phyloP scores from a whole-genome alignment of 2,113 vertebrate species.

The Chaenocephalus aceratus region DNA sequence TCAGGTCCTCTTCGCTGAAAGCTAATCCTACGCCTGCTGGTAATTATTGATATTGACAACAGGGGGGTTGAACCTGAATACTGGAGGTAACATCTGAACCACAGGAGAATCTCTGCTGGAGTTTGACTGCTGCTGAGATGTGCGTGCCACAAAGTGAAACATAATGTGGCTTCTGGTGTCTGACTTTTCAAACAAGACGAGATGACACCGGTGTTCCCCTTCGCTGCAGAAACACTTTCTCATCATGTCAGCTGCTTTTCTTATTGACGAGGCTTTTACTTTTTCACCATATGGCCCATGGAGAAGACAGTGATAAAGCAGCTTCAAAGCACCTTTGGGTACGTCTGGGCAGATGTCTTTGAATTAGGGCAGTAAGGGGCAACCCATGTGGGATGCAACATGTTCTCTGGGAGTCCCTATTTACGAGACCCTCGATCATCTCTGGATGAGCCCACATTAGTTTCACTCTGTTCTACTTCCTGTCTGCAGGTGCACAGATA shows the following conservation, averaged over 20 bases:
- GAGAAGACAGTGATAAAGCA: conserved; percentile 44
- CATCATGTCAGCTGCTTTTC: conserved; percentile 19
- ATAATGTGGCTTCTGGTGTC: conserved; percentile 42
- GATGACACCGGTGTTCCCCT: conserved; percentile 24
- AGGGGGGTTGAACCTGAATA: conserved; percentile 30
- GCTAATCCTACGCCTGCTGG: conserved; percentile 51
- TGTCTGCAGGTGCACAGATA: conserved; percentile 63
- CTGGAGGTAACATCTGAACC: background rate
- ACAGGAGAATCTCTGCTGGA: conserved; percentile 1
- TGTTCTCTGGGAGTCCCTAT: conserved; percentile 52
- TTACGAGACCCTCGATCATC: conserved; percentile 59
- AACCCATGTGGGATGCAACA: conserved; percentile 39
- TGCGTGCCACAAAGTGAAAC: conserved; percentile 49
- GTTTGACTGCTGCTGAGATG: conserved; percentile 42
- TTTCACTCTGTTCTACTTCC: conserved; percentile 65
- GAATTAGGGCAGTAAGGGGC: conserved; percentile 10
- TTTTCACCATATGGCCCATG: background rate
- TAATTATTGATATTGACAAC: conserved; percentile 58
- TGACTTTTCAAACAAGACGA: conserved; percentile 39
- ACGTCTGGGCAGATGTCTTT: conserved; percentile 19
- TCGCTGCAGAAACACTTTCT: conserved; percentile 7
- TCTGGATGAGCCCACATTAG: conserved; percentile 43
- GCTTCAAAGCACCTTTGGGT: conserved; percentile 15
- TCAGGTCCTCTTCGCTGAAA: conserved; percentile 38
- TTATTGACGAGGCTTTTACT: conserved; percentile 2